Evolutionary conservation across 2,888 invertebrate genomes (phyloP), one percentile per base, ranked within the genome.

Genomic region (Rotaria magnacalcarata): DNA sequence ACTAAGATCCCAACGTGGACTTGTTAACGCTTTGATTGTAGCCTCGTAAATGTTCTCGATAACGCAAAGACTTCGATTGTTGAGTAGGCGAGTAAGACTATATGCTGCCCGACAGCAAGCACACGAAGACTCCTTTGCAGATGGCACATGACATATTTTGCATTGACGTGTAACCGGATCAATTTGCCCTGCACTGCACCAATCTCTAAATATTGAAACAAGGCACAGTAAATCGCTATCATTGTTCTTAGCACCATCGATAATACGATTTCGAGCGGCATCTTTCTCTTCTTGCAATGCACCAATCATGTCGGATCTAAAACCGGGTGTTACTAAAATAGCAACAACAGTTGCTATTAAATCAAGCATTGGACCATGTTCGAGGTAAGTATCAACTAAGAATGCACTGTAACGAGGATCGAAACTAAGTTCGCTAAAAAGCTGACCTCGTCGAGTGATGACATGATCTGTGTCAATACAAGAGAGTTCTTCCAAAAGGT

Each of bases 331-430:
- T n/a, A 54, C 21, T 24, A 85, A 52, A 52, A 85, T 85, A 27
- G 58, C 58, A 4, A 52, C 85, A n/a, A 85, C 27, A 1, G 54
- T 85, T n/a, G n/a, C 7, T 43, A 19, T 34, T 27, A 85, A 54
- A 8, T 52, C 11, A 2, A 85, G 52, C 4, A 60, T 34, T 16
- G 16, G 19, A 74, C 6, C 11, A 74, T 43, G 60, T 43, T 47
- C 58, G 1, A n/a, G 24, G 8, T 85, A 60, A 24, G 56, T 10
- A 43, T 60, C 60, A 60, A 54, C 0, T 24, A 85, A n/a, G 27
- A 85, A 85, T 16, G 85, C 85, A n/a, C 85, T 56, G 24, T n/a
- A 54, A 85, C 85, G 85, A 24, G 85, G 85, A 27, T 85, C 85
- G 24, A 56, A 3, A 24, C 27, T 27, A 5, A 85, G 56, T 54